Percentiles rank a stretch among this genome's conserved stretches.
phyloP scores from a whole-genome alignment of 2,113 vertebrate genomes.

The Mobula hypostoma region DNA sequence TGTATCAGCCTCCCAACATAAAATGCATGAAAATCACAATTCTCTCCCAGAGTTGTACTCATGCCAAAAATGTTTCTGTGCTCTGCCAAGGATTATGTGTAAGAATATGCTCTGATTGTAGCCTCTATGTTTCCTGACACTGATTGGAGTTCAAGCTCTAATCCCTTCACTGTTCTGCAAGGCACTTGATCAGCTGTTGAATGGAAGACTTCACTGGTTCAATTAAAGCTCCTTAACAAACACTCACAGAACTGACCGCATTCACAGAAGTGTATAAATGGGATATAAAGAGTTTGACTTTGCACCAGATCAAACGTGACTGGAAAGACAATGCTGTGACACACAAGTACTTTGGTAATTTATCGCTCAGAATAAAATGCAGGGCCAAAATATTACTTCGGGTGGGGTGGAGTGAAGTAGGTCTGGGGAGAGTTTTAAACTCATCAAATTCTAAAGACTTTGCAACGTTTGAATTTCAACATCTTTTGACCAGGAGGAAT shows the following conservation, averaged over 20 bases:
- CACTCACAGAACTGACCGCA: background rate
- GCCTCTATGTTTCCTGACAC: background rate
- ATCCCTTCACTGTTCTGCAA: conserved; percentile 7
- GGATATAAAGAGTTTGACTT: background rate
- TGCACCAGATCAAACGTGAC: background rate
- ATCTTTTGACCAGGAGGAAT: too few relatives aligned
- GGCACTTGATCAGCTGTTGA: background rate
- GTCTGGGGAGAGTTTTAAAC: background rate
- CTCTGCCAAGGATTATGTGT: background rate
- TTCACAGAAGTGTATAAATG: background rate
- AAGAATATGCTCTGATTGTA: background rate
- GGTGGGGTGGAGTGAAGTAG: too few relatives aligned
- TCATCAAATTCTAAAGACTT: background rate
- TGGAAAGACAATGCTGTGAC: background rate
- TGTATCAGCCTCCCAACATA: background rate
- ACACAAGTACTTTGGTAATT: background rate
- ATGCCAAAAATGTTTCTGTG: background rate
- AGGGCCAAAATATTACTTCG: background rate
- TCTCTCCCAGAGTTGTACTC: background rate
- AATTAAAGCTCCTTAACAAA: conserved; percentile 14
- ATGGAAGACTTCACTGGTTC: background rate
- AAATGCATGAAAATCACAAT: background rate
- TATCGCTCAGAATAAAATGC: background rate
- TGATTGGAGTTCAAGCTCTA: background rate
- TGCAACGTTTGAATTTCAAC: background rate